phyloP scores from a whole-genome alignment of 1,140 invertebrate species.

The Palaemon carinicauda region DNA sequence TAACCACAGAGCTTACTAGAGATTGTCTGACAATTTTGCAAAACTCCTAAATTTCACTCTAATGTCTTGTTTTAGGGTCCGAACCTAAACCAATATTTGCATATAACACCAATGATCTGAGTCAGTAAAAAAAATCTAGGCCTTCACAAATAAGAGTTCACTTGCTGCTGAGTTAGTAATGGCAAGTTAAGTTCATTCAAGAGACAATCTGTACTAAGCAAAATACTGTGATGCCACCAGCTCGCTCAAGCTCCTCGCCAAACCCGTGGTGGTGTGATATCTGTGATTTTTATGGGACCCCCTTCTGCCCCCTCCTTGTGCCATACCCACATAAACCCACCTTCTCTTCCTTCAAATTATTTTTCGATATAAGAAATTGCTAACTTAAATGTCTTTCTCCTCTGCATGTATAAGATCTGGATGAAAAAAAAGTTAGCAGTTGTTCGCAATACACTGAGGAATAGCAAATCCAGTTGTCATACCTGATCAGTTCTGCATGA shows the following conservation, averaged over 20 bases:
- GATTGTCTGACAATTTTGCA: not conserved
- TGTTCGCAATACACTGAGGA: not conserved
- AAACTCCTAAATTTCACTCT: too few species aligned
- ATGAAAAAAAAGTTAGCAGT: not conserved
- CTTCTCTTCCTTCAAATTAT: not conserved
- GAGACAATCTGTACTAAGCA: too few species aligned
- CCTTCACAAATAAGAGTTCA: not conserved
- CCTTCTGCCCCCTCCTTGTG: slow-evolving; percentile 27
- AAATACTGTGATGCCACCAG: not conserved
- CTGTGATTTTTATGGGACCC: slow-evolving; percentile 42
- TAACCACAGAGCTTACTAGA: not conserved
- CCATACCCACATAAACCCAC: slow-evolving; percentile 16
- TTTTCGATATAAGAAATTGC: not conserved
- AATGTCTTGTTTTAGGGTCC: too few species aligned
- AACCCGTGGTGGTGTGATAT: slow-evolving; percentile 47
- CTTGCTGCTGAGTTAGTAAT: not conserved
- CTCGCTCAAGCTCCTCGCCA: not conserved
- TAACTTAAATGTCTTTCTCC: not conserved
- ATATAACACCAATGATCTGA: not conserved
- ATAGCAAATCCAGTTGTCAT: too few species aligned
- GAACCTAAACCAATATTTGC: too few species aligned
- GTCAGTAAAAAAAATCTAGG: not conserved
- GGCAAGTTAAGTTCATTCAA: too few species aligned
- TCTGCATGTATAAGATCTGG: not conserved
- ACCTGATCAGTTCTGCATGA: too few species aligned